Evolutionary conservation across 2,797 vertebrate species (phyloP).

Genomic region (Enteromius fasciolatus): DNA sequence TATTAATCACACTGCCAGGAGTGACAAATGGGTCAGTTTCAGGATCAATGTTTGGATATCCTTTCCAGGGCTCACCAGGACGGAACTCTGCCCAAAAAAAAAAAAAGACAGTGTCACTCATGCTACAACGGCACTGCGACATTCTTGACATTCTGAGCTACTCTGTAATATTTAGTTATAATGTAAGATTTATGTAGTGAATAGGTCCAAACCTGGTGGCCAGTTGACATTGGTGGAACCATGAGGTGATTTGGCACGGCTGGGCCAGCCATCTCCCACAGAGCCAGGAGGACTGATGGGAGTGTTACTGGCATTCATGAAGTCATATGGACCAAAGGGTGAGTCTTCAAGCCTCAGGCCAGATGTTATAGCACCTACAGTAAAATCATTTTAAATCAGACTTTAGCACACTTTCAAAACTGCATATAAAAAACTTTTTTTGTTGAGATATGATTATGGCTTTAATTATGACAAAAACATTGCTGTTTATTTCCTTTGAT

Average conservation of each 20-base stretch:
- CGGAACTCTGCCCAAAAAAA: constrained; percentile 86
- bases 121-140: neutral
- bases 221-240: constrained; percentile 96
- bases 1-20: constrained; percentile 99
- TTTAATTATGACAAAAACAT: neutral
- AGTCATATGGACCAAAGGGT: constrained; percentile 92
- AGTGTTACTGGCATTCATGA: constrained; percentile 91
- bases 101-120: constrained; percentile 6
- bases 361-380: constrained; percentile 96
- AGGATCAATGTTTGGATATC: constrained; percentile 99
- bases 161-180: neutral
- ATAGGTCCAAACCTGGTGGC: constrained; percentile 88
- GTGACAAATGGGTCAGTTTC: constrained; percentile 99
- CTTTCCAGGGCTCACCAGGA: constrained; percentile 99
- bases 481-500: neutral
- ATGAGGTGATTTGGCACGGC: constrained; percentile 98
- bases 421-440: neutral
- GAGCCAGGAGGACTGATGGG: constrained; percentile 95
- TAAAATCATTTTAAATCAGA: neutral
- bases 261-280: constrained; percentile 95
- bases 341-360: constrained; percentile 97
- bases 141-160: neutral
- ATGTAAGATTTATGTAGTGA: neutral
- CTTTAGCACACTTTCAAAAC: neutral
- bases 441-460: neutral